Evolutionary conservation across 2,888 invertebrate genomes (phyloP), one percentile per base, ranked within the genome.

Genomic region (Drosophila antonietae): DNA sequence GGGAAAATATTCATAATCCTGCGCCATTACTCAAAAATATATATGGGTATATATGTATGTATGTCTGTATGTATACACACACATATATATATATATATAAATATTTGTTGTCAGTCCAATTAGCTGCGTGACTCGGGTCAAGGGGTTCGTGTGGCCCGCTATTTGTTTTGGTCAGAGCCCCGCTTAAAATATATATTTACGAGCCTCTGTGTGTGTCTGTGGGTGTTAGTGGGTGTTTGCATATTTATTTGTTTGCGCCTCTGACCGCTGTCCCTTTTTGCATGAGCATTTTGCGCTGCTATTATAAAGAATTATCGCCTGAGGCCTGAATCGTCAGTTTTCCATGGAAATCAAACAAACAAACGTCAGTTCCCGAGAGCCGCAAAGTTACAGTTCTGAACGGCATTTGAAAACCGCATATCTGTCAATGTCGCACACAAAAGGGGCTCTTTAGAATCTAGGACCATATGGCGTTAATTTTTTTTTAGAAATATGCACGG

Each of bases 81-180:
- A 18, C 14, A 20, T 9, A 53, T n/a, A 33, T 20, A 33, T 10
- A 20, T 20, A 55, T 35, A 14, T 33, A 20, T 20, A 52, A 58
- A 52, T 59, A 67, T 62, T 75, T 79, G 79, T 87, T 84, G 89
- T 84, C 83, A 89, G 89, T 89, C 83, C 89, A 84, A 84, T 84
- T 84, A 84, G 83, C 83, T 89, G 89, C 89, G 89, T 84, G 89
- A 88, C 83, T 87, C 82, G 88, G 89, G 89, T 89, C 81, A 87
- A 83, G 81, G 80, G 80, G 82, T 75, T 79, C 82, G 80, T 81
- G 81, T 75, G 66, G 72, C 56, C 72, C 76, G 80, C 82, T 84
- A 83, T 88, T 83, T 83, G 89, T 83, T 83, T 88, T 83, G 83
- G 83, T 73, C 83, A 88, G 62, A 73, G 47, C 44, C 46, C 47